phyloP scores from a whole-genome alignment of 1,140 invertebrate genomes.

The Zaprionus inermis region DNA sequence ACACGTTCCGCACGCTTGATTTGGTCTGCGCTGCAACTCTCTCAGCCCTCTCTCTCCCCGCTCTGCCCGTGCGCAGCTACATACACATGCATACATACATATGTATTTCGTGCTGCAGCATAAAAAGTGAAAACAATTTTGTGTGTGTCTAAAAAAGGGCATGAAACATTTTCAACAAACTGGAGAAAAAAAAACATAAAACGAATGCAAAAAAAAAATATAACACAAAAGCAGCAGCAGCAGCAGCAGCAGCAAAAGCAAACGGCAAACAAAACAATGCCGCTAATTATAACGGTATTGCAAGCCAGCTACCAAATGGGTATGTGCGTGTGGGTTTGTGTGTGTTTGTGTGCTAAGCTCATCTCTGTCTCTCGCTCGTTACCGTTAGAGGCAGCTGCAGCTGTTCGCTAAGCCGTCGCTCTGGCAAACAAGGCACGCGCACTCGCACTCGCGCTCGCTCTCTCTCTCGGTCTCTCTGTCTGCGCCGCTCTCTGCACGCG shows the following conservation, averaged over 20 bases:
- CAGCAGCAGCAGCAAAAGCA: constrained; percentile 5
- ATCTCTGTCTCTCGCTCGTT: constrained; percentile 27
- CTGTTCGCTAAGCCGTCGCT: constrained; percentile 23
- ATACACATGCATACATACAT: too few species aligned
- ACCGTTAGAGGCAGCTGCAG: constrained; percentile 40
- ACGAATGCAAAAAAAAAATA: constrained; percentile 37
- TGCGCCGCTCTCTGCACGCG: neutral
- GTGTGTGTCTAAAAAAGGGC: constrained; percentile 51
- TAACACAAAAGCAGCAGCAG: constrained; percentile 8
- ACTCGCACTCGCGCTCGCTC: neutral
- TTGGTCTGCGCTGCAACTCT: too few species aligned
- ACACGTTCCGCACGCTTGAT: too few species aligned
- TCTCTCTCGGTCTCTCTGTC: constrained; percentile 14
- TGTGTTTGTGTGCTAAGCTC: constrained; percentile 21
- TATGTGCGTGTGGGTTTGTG: constrained; percentile 2
- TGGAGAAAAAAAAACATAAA: constrained; percentile 16
- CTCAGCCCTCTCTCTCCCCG: too few species aligned
- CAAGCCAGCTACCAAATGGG: constrained; percentile 18
- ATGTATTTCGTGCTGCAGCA: constrained; percentile 19
- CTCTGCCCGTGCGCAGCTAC: too few species aligned
- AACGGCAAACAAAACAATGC: constrained; percentile 22
- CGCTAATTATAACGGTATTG: constrained; percentile 45
- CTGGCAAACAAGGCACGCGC: constrained; percentile 5
- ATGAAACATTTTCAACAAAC: constrained; percentile 27
- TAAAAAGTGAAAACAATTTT: constrained; percentile 54